phyloP scores from a whole-genome alignment of 1,140 invertebrate species.

The Bombus waltoni region DNA sequence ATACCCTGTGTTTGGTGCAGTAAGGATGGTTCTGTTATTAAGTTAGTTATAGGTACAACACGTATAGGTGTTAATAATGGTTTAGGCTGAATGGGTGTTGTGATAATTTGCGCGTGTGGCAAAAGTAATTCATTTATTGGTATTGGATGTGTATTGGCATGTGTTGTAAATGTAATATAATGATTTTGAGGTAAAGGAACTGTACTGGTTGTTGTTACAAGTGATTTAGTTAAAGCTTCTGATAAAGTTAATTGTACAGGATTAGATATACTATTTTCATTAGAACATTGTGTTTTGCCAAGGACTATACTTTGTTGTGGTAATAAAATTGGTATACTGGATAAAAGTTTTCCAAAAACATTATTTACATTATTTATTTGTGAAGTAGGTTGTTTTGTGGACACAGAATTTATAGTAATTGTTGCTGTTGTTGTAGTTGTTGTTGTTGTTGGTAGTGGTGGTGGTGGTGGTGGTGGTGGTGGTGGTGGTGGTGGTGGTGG shows the following conservation, averaged over 20 bases:
- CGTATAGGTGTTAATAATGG: constrained; percentile 73
- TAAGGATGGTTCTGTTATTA: constrained; percentile 77
- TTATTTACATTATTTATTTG: constrained; percentile 49
- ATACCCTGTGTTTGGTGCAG: constrained; percentile 77
- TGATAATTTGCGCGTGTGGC: constrained; percentile 57
- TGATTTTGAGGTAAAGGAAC: constrained; percentile 33
- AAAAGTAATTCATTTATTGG: constrained; percentile 70
- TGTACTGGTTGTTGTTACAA: neutral
- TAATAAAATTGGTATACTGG: constrained; percentile 68
- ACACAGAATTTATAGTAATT: constrained; percentile 54
- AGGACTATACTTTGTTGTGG: constrained; percentile 59
- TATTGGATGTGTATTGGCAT: constrained; percentile 53
- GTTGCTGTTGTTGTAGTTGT: constrained; percentile 57
- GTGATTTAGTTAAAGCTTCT: neutral
- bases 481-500: constrained; percentile 44
- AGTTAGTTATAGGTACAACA: constrained; percentile 77
- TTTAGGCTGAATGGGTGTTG: constrained; percentile 63
- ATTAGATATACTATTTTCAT: constrained; percentile 1
- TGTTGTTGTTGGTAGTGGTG: neutral
- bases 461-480: neutral
- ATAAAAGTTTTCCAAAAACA: constrained; percentile 63
- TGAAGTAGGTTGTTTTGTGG: neutral
- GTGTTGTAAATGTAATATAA: constrained; percentile 52
- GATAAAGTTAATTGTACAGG: constrained; percentile 7
- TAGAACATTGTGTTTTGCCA: neutral